A percentile compares a stretch with the other conserved stretches of the same genome.
Evolutionary conservation across 2,888 invertebrate genomes (phyloP).

Genomic region (Agrochola lychnidis): DNA sequence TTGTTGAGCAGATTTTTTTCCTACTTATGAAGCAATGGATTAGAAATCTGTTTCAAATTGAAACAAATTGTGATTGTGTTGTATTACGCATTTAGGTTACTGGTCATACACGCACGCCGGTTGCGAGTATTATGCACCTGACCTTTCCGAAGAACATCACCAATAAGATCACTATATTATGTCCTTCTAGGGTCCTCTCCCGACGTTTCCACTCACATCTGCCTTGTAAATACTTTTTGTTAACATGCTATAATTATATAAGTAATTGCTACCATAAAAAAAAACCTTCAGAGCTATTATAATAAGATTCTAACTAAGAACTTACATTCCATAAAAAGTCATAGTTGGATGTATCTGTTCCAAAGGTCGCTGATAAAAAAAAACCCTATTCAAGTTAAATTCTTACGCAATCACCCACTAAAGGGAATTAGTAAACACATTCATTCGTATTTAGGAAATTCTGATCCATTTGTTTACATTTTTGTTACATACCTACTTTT

Average conservation of each 20-base stretch:
- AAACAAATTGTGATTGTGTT: no score
- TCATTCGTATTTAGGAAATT: not conserved
- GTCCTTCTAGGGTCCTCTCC: not conserved
- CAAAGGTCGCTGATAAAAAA: not conserved
- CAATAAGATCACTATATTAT: not conserved
- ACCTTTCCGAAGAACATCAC: not conserved
- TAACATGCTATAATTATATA: not conserved
- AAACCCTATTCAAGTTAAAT: not conserved
- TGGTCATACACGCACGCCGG: not conserved
- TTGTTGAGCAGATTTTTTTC: no score
- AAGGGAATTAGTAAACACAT: not conserved
- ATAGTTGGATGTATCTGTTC: not conserved
- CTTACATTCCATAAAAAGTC: not conserved
- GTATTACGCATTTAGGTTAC: no score
- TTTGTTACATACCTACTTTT: not conserved
- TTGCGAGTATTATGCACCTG: not conserved
- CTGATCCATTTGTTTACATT: not conserved
- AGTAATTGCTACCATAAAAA: slow-evolving; percentile 5
- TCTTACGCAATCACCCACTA: no score
- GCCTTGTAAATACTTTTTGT: not conserved
- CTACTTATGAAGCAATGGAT: no score
- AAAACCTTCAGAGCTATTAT: not conserved
- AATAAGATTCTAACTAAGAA: slow-evolving; percentile 1
- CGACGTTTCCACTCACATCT: not conserved
- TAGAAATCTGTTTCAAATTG: no score